Conservation (phyloP, 1,140 invertebrate species). For the Helicoverpa zea region DNA sequence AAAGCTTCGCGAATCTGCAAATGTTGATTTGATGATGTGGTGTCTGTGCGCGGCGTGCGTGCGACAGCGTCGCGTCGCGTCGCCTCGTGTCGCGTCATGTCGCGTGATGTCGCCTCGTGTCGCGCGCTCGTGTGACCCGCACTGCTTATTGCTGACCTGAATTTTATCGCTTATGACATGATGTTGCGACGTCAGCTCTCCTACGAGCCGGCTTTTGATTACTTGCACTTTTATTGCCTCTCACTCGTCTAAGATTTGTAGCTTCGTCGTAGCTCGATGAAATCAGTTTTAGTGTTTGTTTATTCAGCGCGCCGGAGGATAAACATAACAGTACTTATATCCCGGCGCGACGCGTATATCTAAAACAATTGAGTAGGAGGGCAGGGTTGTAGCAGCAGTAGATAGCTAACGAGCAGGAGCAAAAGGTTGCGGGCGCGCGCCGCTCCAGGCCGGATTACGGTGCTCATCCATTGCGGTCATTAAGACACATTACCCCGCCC, state of each 20-base stretch:
- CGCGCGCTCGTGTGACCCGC: slow-evolving; percentile 18
- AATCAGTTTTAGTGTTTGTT: slow-evolving; percentile 48
- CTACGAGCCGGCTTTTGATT: slow-evolving; percentile 44
- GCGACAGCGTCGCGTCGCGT: slow-evolving; percentile 49
- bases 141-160: slow-evolving; percentile 57
- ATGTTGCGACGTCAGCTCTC: slow-evolving; percentile 44
- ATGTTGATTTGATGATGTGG: slow-evolving; percentile 87
- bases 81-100: slow-evolving; percentile 25
- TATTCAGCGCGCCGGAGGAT: slow-evolving; percentile 38
- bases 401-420: slow-evolving; percentile 57
- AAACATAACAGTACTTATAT: slow-evolving; percentile 38
- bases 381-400: slow-evolving; percentile 27
- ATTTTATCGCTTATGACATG: slow-evolving; percentile 50
- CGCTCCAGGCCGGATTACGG: slow-evolving; percentile 63
- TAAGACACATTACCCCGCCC: slow-evolving; percentile 77
- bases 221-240: slow-evolving; percentile 50
- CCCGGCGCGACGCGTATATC: slow-evolving; percentile 34
- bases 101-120: slow-evolving; percentile 18
- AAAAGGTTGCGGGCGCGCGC: slow-evolving; percentile 63
- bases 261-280: slow-evolving; percentile 25
- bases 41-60: slow-evolving; percentile 57
- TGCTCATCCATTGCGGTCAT: slow-evolving; percentile 82
- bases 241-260: slow-evolving; percentile 43
- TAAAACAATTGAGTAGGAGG: slow-evolving; percentile 46
- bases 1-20: slow-evolving; percentile 86